phyloP scores from a whole-genome alignment of 2,113 vertebrate species.

The Gallinago undulata region DNA sequence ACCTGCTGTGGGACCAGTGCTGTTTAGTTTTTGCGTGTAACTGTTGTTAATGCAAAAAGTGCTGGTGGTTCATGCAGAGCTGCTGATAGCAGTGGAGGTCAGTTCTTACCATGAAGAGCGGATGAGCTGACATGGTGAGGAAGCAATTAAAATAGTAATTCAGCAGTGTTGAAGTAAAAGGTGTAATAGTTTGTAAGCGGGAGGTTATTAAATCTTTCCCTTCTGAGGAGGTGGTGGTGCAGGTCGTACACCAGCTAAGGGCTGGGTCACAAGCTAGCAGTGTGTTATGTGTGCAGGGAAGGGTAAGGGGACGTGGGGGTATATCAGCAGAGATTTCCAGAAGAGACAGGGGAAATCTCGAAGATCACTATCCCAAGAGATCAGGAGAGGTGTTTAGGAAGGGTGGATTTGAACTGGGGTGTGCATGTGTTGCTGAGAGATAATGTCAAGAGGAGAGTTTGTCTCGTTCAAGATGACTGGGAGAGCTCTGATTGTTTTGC shows the following conservation, averaged over 20 bases:
- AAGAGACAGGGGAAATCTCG: neutral
- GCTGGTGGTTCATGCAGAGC: neutral
- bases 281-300: accelerated
- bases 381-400: neutral
- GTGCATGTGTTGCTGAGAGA: neutral
- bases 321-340: neutral
- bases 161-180: neutral
- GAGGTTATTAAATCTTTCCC: neutral
- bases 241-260: neutral
- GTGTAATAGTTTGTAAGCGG: neutral
- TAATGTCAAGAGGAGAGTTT: neutral
- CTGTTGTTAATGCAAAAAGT: neutral
- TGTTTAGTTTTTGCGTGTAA: neutral
- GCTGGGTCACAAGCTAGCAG: neutral
- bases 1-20: neutral
- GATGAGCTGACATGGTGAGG: neutral
- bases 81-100: neutral
- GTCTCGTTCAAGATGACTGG: neutral
- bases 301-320: neutral
- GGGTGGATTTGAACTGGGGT: neutral
- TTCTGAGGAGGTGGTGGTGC: neutral
- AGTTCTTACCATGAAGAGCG: neutral
- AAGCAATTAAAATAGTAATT: neutral
- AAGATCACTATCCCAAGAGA: neutral
- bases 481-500: neutral